phyloP scores from a whole-genome alignment of 2,888 invertebrate genomes.

The Cyclophora albipunctata region DNA sequence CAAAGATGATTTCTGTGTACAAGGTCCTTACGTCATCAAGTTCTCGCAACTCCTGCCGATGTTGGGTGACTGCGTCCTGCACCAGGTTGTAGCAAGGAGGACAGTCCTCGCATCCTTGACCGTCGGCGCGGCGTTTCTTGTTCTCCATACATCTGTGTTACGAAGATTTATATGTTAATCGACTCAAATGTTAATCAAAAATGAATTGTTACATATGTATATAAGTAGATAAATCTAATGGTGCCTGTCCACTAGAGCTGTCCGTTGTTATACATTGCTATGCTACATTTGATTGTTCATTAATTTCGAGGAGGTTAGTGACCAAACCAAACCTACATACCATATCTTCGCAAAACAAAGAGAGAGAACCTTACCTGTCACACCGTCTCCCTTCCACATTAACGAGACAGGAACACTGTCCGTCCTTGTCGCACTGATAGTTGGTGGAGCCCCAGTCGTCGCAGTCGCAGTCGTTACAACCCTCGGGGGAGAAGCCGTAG shows the following conservation, averaged over 20 bases:
- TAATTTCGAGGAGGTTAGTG: not conserved
- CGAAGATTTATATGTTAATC: too few species aligned
- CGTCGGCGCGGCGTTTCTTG: constrained; percentile 86
- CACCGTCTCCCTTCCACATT: constrained; percentile 96
- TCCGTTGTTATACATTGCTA: too few species aligned
- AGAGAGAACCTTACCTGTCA: constrained; percentile 72
- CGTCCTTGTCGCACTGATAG: constrained; percentile 89
- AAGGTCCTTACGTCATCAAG: constrained; percentile 77
- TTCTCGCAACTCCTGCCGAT: constrained; percentile 82
- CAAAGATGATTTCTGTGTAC: too few species aligned
- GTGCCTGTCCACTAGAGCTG: too few species aligned
- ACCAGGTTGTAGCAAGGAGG: constrained; percentile 97
- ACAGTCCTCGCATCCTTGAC: constrained; percentile 92
- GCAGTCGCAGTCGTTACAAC: constrained; percentile 91
- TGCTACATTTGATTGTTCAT: too few species aligned
- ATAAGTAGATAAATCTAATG: too few species aligned
- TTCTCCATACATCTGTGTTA: constrained; percentile 91
- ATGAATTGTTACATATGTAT: too few species aligned
- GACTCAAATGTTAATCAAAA: not conserved
- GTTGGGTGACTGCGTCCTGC: constrained; percentile 86
- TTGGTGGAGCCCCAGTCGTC: constrained; percentile 91
- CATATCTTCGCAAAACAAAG: too few species aligned
- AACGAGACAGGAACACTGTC: constrained; percentile 91
- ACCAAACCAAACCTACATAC: too few species aligned
- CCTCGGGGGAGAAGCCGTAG: constrained; percentile 87